Evolutionary conservation across 2,888 invertebrate species (phyloP), one percentile per base, ranked within the genome.

Genomic region (Hypomecis atomaria): DNA sequence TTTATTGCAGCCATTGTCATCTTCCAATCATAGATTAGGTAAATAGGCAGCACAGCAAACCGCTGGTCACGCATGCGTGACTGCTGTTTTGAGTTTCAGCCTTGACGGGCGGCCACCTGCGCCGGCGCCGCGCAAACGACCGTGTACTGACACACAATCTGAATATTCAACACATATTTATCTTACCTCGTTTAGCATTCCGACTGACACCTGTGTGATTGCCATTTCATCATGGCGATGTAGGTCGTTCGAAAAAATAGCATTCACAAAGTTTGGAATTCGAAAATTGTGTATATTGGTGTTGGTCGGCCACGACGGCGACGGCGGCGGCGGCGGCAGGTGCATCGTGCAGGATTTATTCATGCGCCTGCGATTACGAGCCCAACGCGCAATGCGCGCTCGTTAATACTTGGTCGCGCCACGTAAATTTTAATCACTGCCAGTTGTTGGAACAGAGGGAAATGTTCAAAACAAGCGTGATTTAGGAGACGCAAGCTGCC

Each of bases 101-200:
- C 92, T 92, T 92, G 92, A 91, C 93, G 92, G 91, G 89, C 89
- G 88, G 89, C 88, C 93, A 94, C 94, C 93, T 94, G 93, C 94
- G 94, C 94, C 93, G 94, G 91, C 93, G 94, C 94, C 93, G 94
- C 91, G 89, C 92, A 94, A 93, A 93, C 90, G 92, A 86, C 89
- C 90, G 80, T 90, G 90, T 90, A 90, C 89, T 85, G 89, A 87
- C 89, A 89, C 79, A 88, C 87, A 88, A 90, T 91, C 90, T 92
- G 90, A 92, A 92, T 92, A 92, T 92, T 92, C 90, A 92, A 90
- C 89, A 85, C 85, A 85, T 88, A 88, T 89, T 87, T 89, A 88
- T 86, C 81, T 83, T 84, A 81, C 75, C 82, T 86, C 89, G 84
- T 85, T 91, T 88, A 86, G 83, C 85, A 90, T 90, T 90, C 88